A percentile compares a stretch with the other conserved stretches of the same genome.
These are phyloP conservation scores for Microcebus murinus DNA, from an alignment of 2,113 vertebrate genomes.

Conservation along the genomic window DNA sequence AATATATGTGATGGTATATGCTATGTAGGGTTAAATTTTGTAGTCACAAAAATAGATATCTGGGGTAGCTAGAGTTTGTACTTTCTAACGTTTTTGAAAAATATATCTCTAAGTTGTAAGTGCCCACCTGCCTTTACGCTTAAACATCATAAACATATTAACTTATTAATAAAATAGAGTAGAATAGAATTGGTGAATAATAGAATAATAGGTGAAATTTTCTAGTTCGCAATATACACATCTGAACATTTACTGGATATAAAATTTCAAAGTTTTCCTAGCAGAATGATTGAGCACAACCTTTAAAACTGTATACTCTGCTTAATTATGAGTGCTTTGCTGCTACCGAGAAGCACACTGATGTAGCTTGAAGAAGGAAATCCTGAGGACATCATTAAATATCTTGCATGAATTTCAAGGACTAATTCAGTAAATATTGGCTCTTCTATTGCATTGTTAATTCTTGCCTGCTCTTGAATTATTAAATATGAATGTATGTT, in stretches of 20 bases:
- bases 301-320: neutral
- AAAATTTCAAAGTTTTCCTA: neutral
- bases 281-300: neutral
- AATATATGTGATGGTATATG: accelerated
- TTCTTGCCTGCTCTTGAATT: neutral
- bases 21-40: neutral
- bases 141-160: neutral
- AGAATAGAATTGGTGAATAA: neutral
- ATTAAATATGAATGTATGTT: neutral
- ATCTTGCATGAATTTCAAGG: neutral
- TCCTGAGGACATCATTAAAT: neutral
- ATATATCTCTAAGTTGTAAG: neutral
- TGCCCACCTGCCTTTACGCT: neutral
- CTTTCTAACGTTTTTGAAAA: neutral
- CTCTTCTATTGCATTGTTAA: neutral
- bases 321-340: neutral
- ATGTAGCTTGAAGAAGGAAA: neutral
- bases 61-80: neutral
- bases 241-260: neutral
- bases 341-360: neutral
- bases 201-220: neutral
- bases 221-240: neutral
- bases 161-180: neutral
- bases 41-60: neutral
- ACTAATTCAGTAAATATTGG: neutral